Evolutionary conservation across 2,888 invertebrate species (phyloP), one percentile per base, ranked within the genome.

Genomic region (Ophraella communa): DNA sequence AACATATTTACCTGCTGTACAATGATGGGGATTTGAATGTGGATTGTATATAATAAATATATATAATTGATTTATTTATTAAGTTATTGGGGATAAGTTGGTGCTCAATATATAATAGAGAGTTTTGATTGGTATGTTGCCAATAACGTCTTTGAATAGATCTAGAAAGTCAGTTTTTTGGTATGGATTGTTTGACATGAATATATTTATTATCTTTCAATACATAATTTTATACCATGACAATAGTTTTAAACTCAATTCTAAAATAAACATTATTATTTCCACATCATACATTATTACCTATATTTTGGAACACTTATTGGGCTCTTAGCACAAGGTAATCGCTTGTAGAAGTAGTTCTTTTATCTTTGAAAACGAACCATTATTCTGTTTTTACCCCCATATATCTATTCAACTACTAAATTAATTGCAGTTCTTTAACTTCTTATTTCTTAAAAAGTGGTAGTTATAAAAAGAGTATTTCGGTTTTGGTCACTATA

Each of bases 21-120:
- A 77, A 76, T 76, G 71, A 74, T 58, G 69, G 67, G 67, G 63
- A 64, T 59, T 63, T 30, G 59, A 18, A 53, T 66, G 66, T 67
- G 33, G 35, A 24, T 17, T 60, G 60, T 60, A 60, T 33, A 56
- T 56, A 56, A 35, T 42, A n/a, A n/a, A n/a, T n/a, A n/a, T n/a
- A 67, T 62, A 66, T 64, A 66, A 59, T 64, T 66, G 49, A 57
- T 61, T 65, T 62, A 42, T 39, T 55, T 56, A 54, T 47, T 58
- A 65, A 51, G 35, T 58, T 47, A 42, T 57, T 42, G 51, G 49
- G 71, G 73, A 75, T 76, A 71, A 70, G 76, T 76, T 76, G 80
- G 80, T 80, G 81, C 81, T 81, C 80, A 81, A 79, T 71, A n/a
- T n/a, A n/a, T n/a, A 68, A 69, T 70, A 61, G 61, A 72, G 49